Evolutionary conservation across 2,888 invertebrate species (phyloP), one percentile per base, ranked within the genome.

Genomic region (Ormia ochracea): DNA sequence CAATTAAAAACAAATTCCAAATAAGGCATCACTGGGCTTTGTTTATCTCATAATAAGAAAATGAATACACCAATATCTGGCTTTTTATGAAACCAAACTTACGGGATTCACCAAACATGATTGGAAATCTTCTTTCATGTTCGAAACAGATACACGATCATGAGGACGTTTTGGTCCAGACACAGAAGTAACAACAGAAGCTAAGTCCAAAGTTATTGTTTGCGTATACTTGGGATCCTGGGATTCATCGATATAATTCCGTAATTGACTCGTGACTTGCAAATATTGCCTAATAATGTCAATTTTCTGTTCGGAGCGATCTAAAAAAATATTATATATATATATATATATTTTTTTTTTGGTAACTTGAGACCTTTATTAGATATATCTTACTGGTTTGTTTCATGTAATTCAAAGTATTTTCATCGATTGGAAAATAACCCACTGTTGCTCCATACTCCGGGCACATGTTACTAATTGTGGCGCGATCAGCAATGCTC

Each of bases 391-490:
- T 89, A 94, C 96, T 95, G 82, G 96, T 96, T 90, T 98, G 96
- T 68, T 91, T 90, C 41, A 98, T 92, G 87, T 99, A 98, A n/a
- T 91, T 90, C 54, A 98, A 90, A 28, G 96, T 96, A 31, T 92
- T 91, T 28, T 91, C 90, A 90, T 98, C 98, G 0, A 98, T 95
- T 0, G 98, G 97, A 91, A 99, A 99, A 90, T 94, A 97, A 0
- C 96, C 98, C 81, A 97, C 95, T 0, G 98, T 99, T 14, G 98
- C 99, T 0, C 99, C 99, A 88, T 98, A 99, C 90, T 97, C 97
- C 0, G 99, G 99, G 87, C 98, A 98, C 99, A 99, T 99, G 91
- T 99, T 99, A 83, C 98, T 96, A 68, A 99, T 97, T 0, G 99
- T 99, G 0, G 99, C 98, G 50, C 99, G 91, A 91, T 99, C 99